Evolutionary conservation across 30 jellyfish, hydroid and myxozoan species (phyloP).

Genomic region (Rhopilema esculentum): DNA sequence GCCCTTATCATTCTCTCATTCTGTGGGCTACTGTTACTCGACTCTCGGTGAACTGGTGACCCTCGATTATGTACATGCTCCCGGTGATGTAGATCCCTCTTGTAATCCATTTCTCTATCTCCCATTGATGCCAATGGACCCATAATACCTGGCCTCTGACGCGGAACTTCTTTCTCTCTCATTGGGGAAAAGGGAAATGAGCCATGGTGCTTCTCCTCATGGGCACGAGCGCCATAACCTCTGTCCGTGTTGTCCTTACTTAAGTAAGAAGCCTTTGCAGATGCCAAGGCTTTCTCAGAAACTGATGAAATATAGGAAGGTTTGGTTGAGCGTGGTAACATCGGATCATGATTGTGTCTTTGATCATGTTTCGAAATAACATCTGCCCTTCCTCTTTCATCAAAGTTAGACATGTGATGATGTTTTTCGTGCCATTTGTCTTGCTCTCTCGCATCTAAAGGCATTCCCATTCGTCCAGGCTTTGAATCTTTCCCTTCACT

Average conservation of each 20-base stretch:
- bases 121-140: constrained; percentile 5
- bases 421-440: neutral
- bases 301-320: constrained; percentile 56
- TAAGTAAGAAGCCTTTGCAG: constrained; percentile 61
- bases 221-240: constrained; percentile 4
- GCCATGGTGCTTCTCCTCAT: constrained; percentile 34
- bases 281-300: constrained; percentile 43
- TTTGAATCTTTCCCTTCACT: neutral
- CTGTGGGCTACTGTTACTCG: constrained; percentile 22
- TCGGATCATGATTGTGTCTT: constrained; percentile 12
- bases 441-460: neutral
- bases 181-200: constrained; percentile 25
- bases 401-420: neutral
- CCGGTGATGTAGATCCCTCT: constrained; percentile 7
- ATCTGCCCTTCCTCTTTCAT: neutral
- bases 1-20: constrained; percentile 63
- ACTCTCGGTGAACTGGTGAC: constrained; percentile 37
- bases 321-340: constrained; percentile 9
- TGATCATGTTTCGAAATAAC: neutral
- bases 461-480: neutral
- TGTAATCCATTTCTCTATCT: constrained; percentile 32
- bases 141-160: constrained; percentile 19
- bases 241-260: constrained; percentile 40
- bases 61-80: constrained; percentile 18
- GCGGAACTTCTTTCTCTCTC: constrained; percentile 16